Evolutionary conservation across 2,113 vertebrate species (phyloP), one percentile per base, ranked within the genome.

Genomic region (Oxygymnocypris stewartii): DNA sequence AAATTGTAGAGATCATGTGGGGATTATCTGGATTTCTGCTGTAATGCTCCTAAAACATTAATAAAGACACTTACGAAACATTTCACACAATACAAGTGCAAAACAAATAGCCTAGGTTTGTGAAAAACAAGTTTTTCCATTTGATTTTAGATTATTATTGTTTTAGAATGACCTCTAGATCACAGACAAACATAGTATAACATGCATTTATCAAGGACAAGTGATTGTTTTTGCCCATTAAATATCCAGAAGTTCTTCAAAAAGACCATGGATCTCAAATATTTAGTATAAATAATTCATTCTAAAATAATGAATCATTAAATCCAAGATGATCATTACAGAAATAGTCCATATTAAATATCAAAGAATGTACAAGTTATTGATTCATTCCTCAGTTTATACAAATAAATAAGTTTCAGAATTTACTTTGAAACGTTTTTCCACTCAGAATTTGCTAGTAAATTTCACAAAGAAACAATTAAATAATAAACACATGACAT

Each of bases 21-120:
- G 54, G 54, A 79, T 79, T 79, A 61, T 61, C 25, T 81, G 40
- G 79, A 18, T 63, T 63, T 57, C 18, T 57, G 13, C n/a, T 16
- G 14, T 51, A 77, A 80, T n/a, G 20, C 35, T 80, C 23, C 7
- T 25, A 44, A 47, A 5, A 2, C 8, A 11, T 51, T 54, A 78
- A 77, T 13, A 25, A 47, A 71, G 35, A 71, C 44, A 16, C n/a
- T 28, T 31, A 77, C 2, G n/a, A 25, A 49, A 77, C 47, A 31
- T 31, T 31, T 31, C 28, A 31, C 28, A 31, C 37, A 40, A 73
- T 23, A 31, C 16, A 40, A 40, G 14, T 35, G 28, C 6, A 69
- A 31, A 28, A 31, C 63, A 31, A 25, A 13, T 7, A 31, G 28
- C 28, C 51, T 20, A 54, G 18, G 18, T 67, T 31, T 16, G 13